Evolutionary conservation across 2,113 vertebrate genomes (phyloP).

Genomic region (Spea bombifrons): DNA sequence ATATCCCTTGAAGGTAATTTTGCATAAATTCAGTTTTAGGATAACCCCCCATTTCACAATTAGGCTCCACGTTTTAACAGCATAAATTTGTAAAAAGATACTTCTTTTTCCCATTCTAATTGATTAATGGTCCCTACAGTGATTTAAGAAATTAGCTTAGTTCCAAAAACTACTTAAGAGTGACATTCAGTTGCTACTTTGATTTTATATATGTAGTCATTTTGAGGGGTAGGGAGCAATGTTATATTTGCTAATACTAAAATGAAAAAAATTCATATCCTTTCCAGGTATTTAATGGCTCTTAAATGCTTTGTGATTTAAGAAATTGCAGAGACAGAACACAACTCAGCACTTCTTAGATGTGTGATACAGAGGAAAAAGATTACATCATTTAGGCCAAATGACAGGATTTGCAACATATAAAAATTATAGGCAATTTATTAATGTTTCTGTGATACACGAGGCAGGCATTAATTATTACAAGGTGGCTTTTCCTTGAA

Average conservation of each 20-base stretch:
- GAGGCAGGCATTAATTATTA: conserved; percentile 1
- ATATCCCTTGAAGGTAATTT: too few relatives aligned
- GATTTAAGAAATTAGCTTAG: too few relatives aligned
- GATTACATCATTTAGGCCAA: conserved; percentile 40
- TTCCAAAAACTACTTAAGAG: too few relatives aligned
- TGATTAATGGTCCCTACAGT: too few relatives aligned
- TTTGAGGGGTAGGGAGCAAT: background rate
- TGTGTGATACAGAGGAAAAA: conserved; percentile 37
- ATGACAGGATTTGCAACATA: conserved; percentile 35
- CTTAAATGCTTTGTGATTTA: conserved; percentile 55
- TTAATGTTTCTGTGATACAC: conserved; percentile 17
- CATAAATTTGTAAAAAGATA: too few relatives aligned
- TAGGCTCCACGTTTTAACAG: too few relatives aligned
- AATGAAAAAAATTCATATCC: conserved; percentile 49
- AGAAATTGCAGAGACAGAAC: conserved; percentile 42
- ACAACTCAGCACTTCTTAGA: conserved; percentile 36
- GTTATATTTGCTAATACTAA: conserved; percentile 25
- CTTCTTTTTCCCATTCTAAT: too few relatives aligned
- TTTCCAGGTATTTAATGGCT: conserved; percentile 58
- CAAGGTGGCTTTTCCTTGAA: too few relatives aligned
- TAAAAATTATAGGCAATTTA: conserved; percentile 34
- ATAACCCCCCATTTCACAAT: too few relatives aligned
- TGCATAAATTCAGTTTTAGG: too few relatives aligned
- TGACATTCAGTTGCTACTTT: too few relatives aligned
- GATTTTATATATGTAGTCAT: conserved; percentile 7